Conservation (phyloP, 1,140 invertebrate genomes). For the Eulimnadia texana region DNA sequence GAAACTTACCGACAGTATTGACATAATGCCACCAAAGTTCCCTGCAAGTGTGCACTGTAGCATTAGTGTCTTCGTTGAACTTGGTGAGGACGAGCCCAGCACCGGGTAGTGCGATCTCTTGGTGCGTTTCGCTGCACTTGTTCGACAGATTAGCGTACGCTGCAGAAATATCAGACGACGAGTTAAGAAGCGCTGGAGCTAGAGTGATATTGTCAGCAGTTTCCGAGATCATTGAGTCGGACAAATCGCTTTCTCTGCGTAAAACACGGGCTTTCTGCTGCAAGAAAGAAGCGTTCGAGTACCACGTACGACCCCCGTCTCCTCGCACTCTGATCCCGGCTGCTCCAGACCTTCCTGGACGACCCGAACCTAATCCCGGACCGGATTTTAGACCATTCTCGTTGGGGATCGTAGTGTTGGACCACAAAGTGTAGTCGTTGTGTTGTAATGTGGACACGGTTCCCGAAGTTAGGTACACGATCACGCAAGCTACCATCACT, state of each 20-base stretch:
- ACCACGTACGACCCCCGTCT: neutral
- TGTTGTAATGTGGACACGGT: constrained; percentile 43
- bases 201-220: neutral
- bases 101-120: neutral
- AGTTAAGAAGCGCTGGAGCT: neutral
- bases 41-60: constrained; percentile 36
- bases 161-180: neutral
- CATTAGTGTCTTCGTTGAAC: neutral
- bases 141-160: neutral
- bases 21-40: constrained; percentile 80
- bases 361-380: neutral
- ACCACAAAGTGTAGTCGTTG: neutral
- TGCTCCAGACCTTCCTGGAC: neutral
- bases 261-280: constrained; percentile 5
- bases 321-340: neutral
- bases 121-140: neutral
- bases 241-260: constrained; percentile 1
- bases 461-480: constrained; percentile 73
- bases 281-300: neutral
- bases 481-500: constrained; percentile 56
- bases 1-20: constrained; percentile 41
- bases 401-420: neutral
- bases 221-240: neutral
- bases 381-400: neutral
- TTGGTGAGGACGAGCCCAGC: neutral